Conservation (phyloP, 2,797 vertebrate species). For the Limnodromus scolopaceus region DNA sequence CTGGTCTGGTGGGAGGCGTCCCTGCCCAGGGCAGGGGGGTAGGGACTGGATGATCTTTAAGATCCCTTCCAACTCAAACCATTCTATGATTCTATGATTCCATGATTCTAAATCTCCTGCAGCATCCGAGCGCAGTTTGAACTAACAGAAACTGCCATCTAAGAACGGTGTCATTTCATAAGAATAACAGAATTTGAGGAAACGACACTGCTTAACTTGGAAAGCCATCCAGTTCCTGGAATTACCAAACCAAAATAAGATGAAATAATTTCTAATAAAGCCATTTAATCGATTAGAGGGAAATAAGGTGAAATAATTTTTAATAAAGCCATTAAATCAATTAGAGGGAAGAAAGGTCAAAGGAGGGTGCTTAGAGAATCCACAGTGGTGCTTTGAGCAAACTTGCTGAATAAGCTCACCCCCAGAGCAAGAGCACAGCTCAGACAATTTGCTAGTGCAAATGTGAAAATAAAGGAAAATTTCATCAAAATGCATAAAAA, state of each 20-base stretch:
- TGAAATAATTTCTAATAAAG: no score
- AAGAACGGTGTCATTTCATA: not conserved
- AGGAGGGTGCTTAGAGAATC: not conserved
- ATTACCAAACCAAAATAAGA: not conserved
- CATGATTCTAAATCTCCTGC: not conserved
- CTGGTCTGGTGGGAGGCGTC: no score
- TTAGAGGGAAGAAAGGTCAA: not conserved
- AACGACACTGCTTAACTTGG: not conserved
- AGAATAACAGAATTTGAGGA: not conserved
- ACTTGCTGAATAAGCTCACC: not conserved
- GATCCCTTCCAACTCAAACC: no score
- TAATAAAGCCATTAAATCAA: not conserved
- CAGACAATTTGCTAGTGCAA: not conserved
- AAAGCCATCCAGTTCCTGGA: not conserved
- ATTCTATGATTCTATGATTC: no score
- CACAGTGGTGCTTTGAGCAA: not conserved
- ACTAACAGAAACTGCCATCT: not conserved
- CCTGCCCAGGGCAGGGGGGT: no score
- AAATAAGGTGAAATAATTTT: not conserved
- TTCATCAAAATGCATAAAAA: not conserved
- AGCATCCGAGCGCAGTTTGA: not conserved
- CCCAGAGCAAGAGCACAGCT: not conserved
- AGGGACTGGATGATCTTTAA: no score
- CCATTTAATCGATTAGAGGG: no score
- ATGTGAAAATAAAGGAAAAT: not conserved